A percentile compares a stretch with the other conserved stretches of the same genome.
These are phyloP conservation scores for Latrodectus hesperus DNA, from an alignment of 2,888 invertebrate species.

Conservation along the genomic window DNA sequence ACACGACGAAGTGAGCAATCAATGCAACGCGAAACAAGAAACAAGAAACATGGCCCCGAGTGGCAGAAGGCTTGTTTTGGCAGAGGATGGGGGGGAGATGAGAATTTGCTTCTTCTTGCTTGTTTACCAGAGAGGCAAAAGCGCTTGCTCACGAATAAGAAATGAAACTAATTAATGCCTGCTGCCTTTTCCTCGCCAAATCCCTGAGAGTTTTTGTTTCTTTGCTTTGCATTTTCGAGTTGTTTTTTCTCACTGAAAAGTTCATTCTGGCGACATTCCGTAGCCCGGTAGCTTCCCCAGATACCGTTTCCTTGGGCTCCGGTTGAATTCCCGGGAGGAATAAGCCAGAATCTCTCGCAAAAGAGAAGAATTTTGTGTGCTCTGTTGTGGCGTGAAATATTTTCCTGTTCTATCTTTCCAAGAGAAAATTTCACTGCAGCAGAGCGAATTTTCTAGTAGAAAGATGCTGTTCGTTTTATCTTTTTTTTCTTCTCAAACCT, in stretches of 20 bases:
- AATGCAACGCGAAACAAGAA: conserved; percentile 31
- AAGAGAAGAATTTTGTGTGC: conserved; percentile 12
- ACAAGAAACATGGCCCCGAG: conserved; percentile 7
- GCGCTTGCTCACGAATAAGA: conserved; percentile 42
- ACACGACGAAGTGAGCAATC: conserved; percentile 31
- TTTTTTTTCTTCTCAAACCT: no score
- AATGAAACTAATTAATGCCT: conserved; percentile 65
- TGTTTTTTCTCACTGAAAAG: neutral
- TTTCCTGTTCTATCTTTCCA: neutral
- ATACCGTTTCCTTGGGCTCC: conserved; percentile 17
- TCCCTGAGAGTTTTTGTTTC: neutral
- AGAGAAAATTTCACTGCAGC: no score
- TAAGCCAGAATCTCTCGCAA: neutral
- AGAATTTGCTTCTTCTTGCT: conserved; percentile 25
- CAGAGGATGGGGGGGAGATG: conserved; percentile 12
- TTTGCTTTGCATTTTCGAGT: neutral
- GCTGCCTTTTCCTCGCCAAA: conserved; percentile 13
- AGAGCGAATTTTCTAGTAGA: no score
- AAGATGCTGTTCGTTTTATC: no score
- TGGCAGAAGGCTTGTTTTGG: conserved; percentile 41
- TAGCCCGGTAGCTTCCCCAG: conserved; percentile 19
- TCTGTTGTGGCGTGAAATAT: conserved; percentile 36
- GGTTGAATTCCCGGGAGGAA: neutral
- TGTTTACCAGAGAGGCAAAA: conserved; percentile 45
- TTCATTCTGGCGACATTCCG: neutral